Evolutionary conservation across 2,888 invertebrate species (phyloP).

Genomic region (Poecilobothrus nobilitatus): DNA sequence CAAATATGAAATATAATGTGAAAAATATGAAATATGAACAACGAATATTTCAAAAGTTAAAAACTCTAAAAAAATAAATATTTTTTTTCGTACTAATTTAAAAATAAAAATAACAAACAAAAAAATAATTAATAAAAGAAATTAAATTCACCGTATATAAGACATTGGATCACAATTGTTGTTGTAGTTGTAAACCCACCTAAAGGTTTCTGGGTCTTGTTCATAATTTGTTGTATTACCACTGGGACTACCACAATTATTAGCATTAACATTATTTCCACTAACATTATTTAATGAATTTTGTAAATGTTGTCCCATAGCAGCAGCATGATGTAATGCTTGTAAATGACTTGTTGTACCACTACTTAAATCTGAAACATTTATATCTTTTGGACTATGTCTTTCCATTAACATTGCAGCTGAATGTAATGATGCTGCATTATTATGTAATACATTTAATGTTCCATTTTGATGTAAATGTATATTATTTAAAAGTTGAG

Average conservation of each 20-base stretch:
- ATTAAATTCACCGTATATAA: constrained; percentile 31
- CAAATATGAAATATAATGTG: too few species aligned
- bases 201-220: constrained; percentile 43
- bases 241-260: constrained; percentile 37
- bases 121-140: constrained; percentile 12
- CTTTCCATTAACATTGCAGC: constrained; percentile 5
- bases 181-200: constrained; percentile 35
- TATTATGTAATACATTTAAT: constrained; percentile 10
- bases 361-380: neutral
- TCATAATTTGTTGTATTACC: constrained; percentile 32
- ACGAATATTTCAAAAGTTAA: too few species aligned
- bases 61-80: too few species aligned
- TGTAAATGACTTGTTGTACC: constrained; percentile 14
- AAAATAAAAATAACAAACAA: neutral
- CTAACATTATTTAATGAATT: constrained; percentile 34
- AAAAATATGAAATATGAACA: too few species aligned
- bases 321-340: constrained; percentile 18
- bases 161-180: constrained; percentile 30
- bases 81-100: too few species aligned
- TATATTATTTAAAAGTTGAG: constrained; percentile 26
- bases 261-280: neutral
- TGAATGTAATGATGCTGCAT: neutral
- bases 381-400: constrained; percentile 12
- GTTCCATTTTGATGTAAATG: constrained; percentile 23
- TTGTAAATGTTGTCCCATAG: constrained; percentile 9